phyloP scores from a whole-genome alignment of 1,140 invertebrate species.

The Drosophila varians region DNA sequence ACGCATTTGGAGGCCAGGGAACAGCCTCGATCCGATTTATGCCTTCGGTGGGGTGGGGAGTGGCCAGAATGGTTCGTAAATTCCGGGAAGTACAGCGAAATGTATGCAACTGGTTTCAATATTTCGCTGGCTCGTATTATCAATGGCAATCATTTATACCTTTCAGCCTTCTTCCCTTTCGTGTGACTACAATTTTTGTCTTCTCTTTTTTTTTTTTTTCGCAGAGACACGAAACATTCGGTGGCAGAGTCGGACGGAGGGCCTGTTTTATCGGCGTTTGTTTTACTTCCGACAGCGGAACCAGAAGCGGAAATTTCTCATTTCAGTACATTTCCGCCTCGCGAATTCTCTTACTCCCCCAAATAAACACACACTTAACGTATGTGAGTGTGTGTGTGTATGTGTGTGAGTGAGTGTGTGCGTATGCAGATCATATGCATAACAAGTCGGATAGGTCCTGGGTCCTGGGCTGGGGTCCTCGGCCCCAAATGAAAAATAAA shows the following conservation, averaged over 20 bases:
- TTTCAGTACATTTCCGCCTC: conserved; percentile 76
- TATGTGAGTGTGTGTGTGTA: background rate
- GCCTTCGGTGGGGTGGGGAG: conserved; percentile 19
- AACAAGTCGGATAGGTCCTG: conserved; percentile 44
- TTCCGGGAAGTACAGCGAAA: conserved; percentile 46
- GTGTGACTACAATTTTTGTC: background rate
- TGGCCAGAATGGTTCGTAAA: conserved; percentile 65
- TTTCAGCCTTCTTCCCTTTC: conserved; percentile 27
- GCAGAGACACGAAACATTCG: conserved; percentile 11
- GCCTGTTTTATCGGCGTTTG: conserved; percentile 77
- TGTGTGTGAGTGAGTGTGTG: background rate
- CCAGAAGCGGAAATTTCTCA: conserved; percentile 81
- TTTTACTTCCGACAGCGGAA: conserved; percentile 79
- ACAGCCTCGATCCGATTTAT: conserved; percentile 50
- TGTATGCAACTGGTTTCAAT: conserved; percentile 73
- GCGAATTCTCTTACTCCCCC: conserved; percentile 36
- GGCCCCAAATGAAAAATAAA: conserved; percentile 72
- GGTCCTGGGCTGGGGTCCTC: too few relatives aligned
- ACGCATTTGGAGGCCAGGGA: conserved; percentile 44
- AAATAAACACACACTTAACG: conserved; percentile 15
- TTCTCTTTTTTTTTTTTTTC: background rate
- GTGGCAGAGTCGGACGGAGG: conserved; percentile 18
- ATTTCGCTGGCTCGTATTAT: conserved; percentile 64
- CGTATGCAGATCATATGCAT: conserved; percentile 65
- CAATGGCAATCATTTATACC: conserved; percentile 65